These are phyloP conservation scores for Characodon lateralis DNA, from an alignment of 2,797 vertebrate genomes.

Conservation along the genomic window DNA sequence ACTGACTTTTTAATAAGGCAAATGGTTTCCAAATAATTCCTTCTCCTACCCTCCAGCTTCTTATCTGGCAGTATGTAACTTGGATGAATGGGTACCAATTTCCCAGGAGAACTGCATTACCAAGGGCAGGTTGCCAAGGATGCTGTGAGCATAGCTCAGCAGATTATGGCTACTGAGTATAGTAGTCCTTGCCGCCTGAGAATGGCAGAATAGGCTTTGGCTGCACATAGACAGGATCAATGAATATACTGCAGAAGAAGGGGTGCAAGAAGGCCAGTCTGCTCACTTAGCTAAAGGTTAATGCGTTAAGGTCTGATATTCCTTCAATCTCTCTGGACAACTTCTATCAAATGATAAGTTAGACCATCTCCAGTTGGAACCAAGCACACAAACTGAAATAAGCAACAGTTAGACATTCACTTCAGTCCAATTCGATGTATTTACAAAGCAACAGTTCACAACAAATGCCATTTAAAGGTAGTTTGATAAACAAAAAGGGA, in stretches of 20 bases:
- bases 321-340: neutral
- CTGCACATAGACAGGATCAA: conserved; percentile 10
- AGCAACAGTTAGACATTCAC: neutral
- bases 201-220: conserved; percentile 12
- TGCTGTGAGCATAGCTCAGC: conserved; percentile 22
- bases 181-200: neutral
- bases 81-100: conserved; percentile 10
- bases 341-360: neutral
- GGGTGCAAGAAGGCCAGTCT: conserved; percentile 5
- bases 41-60: conserved; percentile 4
- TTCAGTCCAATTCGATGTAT: neutral
- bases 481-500: neutral
- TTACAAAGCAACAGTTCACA: neutral
- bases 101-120: conserved; percentile 19
- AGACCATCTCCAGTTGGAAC: neutral
- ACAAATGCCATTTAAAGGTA: neutral
- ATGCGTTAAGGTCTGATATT: neutral
- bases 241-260: conserved; percentile 4
- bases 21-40: conserved; percentile 3
- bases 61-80: conserved; percentile 14
- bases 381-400: neutral
- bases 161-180: conserved; percentile 23
- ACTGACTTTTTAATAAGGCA: neutral
- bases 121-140: conserved; percentile 35
- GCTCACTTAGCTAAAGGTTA: conserved; percentile 24